Evolutionary conservation across 2,797 vertebrate species (phyloP), one percentile per base, ranked within the genome.

Genomic region (Melanotaenia boesemani): DNA sequence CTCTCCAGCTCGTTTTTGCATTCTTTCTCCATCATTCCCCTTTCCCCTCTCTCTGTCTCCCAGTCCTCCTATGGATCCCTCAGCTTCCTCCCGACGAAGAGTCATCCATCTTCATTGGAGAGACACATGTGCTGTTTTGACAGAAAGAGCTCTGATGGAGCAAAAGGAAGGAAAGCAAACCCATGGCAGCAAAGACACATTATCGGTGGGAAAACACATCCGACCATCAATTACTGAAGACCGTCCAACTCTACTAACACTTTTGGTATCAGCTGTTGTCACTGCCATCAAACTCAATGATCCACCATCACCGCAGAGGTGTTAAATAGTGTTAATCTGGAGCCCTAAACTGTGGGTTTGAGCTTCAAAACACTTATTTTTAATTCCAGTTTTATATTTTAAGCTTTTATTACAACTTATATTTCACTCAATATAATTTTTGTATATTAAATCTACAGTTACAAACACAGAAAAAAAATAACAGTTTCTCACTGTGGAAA

Each of bases 51-150:
- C 68, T 66, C 54, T 52, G 48, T 63, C 64, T 71, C 52, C 41
- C 72, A 72, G 83, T 68, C 74, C 87, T 88, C 83, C 86, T 86
- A 84, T 60, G 77, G 78, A 85, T 82, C 90, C 80, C 76, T 86
- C 80, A 59, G 80, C 76, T 77, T 81, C 85, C 81, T 80, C 80
- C 81, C 80, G 67, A 77, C 80, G 83, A 79, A 91, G 83, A 84
- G 83, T 92, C 87, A 95, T 95, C 92, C 87, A 89, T 95, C 95
- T 95, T 94, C 93, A 95, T 95, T 92, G 86, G 70, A 74, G 75
- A 93, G 93, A 94, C 85, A 70, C 91, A 90, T 88, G 86, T 85
- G 77, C 86, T 94, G 95, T 95, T 95, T 94, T 94, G 95, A 95
- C 93, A 95, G 93, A 69, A 69, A 83, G 80, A 90, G 89, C 92